Base-by-base conservation (phyloP, 1,140 invertebrate species). In the Drosophila aff. region DNA sequence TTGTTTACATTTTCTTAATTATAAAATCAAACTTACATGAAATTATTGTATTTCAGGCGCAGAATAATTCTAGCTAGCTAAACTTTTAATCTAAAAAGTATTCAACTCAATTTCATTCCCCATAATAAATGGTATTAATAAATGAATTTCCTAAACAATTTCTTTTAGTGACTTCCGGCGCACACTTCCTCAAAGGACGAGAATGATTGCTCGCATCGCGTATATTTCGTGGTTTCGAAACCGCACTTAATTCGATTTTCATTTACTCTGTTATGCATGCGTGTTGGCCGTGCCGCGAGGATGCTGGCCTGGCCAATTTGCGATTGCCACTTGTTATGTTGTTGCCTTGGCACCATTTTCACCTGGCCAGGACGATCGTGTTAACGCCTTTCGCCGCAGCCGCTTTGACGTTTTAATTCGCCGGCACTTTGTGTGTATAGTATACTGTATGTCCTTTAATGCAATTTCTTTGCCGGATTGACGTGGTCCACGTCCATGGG, bases 231-330 rank as follows among this genome's bases (percentile, higher is more conserved):
- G 79, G 80, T 50, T 73, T 78, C 75, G 58, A 65, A 68, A 64
- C 57, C 66, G 71, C 71, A 78, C 63, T 79, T 83, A 52, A 40
- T 52, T 18, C 49, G 84, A 80, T 84, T 84, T 82, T 77, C 77
- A 67, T 76, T 76, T 84, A 76, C 66, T 60, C 63, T 68, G 68
- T 60, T 73, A 76, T 83, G 75, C 76, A 80, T 74, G 72, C 73
- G 77, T 71, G 72, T 69, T 63, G 69, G 50, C 57, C 47, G 28
- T 11, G 21, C 23, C 57, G 18, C 64, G 38, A 40, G 55, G 67
- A 73, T 72, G 65, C 68, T 69, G 68, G 68, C 55, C 41, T 59
- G 76, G 64, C 73, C 62, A 67, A 77, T 77, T 76, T 75, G 62
- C 33, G 47, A 68, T 49, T 49, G 23, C 59, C 58, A 58, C 67